Percentiles rank a stretch among this genome's conserved stretches.
phyloP scores from a whole-genome alignment of 2,888 invertebrate genomes.

The Tigriopus californicus region DNA sequence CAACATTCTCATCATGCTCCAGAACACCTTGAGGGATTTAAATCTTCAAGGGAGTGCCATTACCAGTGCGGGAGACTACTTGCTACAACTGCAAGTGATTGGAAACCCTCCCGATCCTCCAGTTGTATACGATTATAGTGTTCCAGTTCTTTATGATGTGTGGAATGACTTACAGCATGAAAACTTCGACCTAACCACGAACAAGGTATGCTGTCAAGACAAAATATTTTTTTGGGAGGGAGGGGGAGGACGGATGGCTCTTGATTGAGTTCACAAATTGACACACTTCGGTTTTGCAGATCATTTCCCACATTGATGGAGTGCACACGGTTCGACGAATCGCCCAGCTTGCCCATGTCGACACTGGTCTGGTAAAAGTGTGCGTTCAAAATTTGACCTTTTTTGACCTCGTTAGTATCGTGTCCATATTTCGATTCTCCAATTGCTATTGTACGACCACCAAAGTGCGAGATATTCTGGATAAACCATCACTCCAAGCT shows the following conservation, averaged over 20 bases:
- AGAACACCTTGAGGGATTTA: constrained; percentile 56
- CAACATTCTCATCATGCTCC: constrained; percentile 52
- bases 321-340: constrained; percentile 79
- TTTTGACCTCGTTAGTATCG: constrained; percentile 50
- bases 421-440: constrained; percentile 64
- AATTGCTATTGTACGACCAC: constrained; percentile 67
- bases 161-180: constrained; percentile 43
- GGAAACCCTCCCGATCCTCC: constrained; percentile 59
- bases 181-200: constrained; percentile 83
- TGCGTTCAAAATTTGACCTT: constrained; percentile 75
- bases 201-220: constrained; percentile 43
- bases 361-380: constrained; percentile 78
- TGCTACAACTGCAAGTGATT: constrained; percentile 72
- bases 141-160: constrained; percentile 59
- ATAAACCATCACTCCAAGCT: constrained; percentile 43
- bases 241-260: neutral
- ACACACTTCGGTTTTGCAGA: neutral
- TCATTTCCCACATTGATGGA: constrained; percentile 52
- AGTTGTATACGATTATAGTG: constrained; percentile 66
- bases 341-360: constrained; percentile 72
- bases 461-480: constrained; percentile 45
- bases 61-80: constrained; percentile 39
- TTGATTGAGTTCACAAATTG: too few relatives aligned
- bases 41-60: constrained; percentile 59
- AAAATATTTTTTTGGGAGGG: constrained; percentile 1